phyloP scores from a whole-genome alignment of 2,797 vertebrate genomes.

The Erethizon dorsatum region DNA sequence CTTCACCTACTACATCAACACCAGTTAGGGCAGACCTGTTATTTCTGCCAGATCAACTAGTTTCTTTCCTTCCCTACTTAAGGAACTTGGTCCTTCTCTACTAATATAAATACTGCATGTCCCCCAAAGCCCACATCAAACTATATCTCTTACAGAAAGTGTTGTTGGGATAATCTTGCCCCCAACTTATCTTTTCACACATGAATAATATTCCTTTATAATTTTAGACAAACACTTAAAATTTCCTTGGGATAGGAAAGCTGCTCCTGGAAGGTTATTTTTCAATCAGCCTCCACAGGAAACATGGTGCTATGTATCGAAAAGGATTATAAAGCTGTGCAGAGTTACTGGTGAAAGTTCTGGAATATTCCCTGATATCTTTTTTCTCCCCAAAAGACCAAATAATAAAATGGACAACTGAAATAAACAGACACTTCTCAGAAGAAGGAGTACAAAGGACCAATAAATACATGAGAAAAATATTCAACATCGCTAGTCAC shows the following conservation, averaged over 20 bases:
- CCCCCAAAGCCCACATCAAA: conserved; percentile 28
- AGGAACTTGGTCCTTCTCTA: neutral
- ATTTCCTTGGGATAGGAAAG: conserved; percentile 51
- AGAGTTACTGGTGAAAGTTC: conserved; percentile 3
- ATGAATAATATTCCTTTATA: conserved; percentile 51
- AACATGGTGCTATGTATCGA: conserved; percentile 28
- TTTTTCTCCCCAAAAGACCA: neutral
- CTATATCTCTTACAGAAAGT: conserved; percentile 40
- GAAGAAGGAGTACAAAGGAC: neutral
- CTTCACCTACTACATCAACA: neutral
- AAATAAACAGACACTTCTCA: neutral
- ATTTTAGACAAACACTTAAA: conserved; percentile 61
- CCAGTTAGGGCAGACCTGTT: neutral
- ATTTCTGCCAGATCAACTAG: neutral
- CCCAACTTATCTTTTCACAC: conserved; percentile 27
- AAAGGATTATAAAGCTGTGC: conserved; percentile 19
- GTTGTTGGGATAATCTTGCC: conserved; percentile 36
- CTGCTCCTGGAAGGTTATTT: conserved; percentile 40
- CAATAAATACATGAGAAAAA: neutral
- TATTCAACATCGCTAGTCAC: neutral
- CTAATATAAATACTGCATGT: neutral
- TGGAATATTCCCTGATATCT: neutral
- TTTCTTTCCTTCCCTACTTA: neutral
- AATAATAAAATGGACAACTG: neutral
- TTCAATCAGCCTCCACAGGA: conserved; percentile 44